phyloP scores from a whole-genome alignment of 1,140 invertebrate genomes.

The Zaprionus kolodkinae region DNA sequence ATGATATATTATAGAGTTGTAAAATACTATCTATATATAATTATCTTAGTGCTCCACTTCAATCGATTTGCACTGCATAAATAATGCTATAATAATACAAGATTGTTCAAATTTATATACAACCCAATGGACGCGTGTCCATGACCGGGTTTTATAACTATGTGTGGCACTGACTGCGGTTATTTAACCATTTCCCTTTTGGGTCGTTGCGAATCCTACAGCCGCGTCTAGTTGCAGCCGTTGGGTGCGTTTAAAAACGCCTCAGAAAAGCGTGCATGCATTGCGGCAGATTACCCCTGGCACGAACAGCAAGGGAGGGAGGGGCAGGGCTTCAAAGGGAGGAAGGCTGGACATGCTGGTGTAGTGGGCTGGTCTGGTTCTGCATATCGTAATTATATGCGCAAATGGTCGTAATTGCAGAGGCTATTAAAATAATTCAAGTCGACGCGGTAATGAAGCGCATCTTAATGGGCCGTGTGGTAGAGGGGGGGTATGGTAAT shows the following conservation, averaged over 20 bases:
- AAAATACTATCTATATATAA: neutral
- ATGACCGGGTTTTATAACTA: neutral
- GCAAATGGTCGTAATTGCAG: conserved; percentile 58
- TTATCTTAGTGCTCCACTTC: neutral
- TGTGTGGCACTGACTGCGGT: too few relatives aligned
- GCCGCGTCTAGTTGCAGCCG: conserved; percentile 4
- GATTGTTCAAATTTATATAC: neutral
- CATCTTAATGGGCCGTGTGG: conserved; percentile 22
- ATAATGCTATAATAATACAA: conserved; percentile 2
- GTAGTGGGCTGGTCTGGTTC: neutral
- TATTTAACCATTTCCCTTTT: conserved; percentile 11
- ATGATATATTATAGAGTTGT: neutral
- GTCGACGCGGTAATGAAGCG: conserved; percentile 35
- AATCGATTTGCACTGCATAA: neutral
- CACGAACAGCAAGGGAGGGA: neutral
- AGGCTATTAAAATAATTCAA: conserved; percentile 73
- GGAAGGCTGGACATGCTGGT: neutral
- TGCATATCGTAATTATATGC: conserved; percentile 6
- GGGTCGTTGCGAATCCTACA: neutral
- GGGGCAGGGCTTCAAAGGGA: neutral
- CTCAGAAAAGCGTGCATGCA: conserved; percentile 40
- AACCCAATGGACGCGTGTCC: neutral
- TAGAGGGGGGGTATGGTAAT: neutral
- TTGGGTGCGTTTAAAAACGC: conserved; percentile 50
- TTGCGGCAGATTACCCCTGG: conserved; percentile 12